Evolutionary conservation across 2,888 invertebrate species (phyloP), one percentile per base, ranked within the genome.

Genomic region (Sesia apiformis): DNA sequence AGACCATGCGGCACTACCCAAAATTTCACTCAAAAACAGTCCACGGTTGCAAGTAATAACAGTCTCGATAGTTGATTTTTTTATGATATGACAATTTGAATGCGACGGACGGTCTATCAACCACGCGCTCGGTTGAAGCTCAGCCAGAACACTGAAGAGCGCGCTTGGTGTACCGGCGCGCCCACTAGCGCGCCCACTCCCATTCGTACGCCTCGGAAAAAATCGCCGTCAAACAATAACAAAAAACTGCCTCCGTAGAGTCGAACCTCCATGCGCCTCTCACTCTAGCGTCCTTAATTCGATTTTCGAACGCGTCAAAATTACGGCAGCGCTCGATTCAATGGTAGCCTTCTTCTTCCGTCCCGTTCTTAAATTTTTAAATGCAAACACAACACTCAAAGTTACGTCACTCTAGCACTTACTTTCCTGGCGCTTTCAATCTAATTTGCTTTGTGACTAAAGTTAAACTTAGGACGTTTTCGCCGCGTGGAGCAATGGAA

Each of bases 121-220:
- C 82, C 88, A 87, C 86, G 85, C 89, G 87, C 81, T 84, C 89
- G 75, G 80, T 80, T 63, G 87, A 89, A 89, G 89, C 89, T 89
- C 88, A 86, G 75, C 85, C 85, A 88, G 84, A 81, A 89, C 89
- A 89, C 89, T 89, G 89, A 89, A 88, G 89, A 84, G 85, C 87
- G 88, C 88, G 89, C 89, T 87, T 87, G 85, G 74, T 78, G 71
- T 70, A 65, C 77, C 80, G 86, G 78, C 87, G 84, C 89, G 88
- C 89, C 86, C 89, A 86, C 89, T 82, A 76, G 80, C 81, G 83
- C 82, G 86, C 88, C 87, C 83, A 84, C 89, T 88, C 84, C 88
- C 88, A 87, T 87, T 87, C 81, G 84, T 86, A 88, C 86, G 88
- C 88, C 87, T 86, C 72, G 77, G 81, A 81, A 87, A 87, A 88